Percentiles rank a stretch among this genome's conserved stretches.
These are phyloP conservation scores for Hyposmocoma kahamanoa DNA, from an alignment of 1,140 invertebrate species.

Conservation along the genomic window DNA sequence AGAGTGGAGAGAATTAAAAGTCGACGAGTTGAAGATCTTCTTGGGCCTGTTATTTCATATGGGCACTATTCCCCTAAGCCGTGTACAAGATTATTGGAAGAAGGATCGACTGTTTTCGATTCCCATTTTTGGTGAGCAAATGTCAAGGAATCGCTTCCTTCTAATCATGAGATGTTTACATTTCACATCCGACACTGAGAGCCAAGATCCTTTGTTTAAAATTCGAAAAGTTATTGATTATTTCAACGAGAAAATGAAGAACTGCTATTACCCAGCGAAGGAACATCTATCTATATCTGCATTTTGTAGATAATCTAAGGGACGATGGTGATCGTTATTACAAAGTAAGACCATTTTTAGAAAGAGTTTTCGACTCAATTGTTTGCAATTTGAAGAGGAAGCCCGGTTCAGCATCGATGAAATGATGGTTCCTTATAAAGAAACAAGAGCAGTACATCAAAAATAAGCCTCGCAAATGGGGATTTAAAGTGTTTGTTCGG, in stretches of 20 bases:
- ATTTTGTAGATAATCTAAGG: too few species aligned
- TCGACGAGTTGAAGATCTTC: constrained; percentile 31
- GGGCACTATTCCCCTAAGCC: constrained; percentile 31
- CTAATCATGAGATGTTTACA: constrained; percentile 36
- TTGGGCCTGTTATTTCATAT: constrained; percentile 41
- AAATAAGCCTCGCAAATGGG: too few species aligned
- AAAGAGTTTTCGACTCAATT: too few species aligned
- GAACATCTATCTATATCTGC: too few species aligned
- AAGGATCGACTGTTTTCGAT: constrained; percentile 30
- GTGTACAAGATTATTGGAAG: constrained; percentile 43
- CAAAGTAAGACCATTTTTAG: too few species aligned
- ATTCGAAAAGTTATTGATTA: constrained; percentile 19
- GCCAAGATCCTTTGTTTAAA: constrained; percentile 22
- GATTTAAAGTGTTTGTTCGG: too few species aligned
- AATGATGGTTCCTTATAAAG: too few species aligned
- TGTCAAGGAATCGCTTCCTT: constrained; percentile 39
- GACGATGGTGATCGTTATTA: too few species aligned
- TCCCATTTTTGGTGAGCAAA: constrained; percentile 26
- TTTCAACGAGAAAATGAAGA: constrained; percentile 36
- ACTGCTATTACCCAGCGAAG: too few species aligned
- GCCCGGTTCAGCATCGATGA: too few species aligned
- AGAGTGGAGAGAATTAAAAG: constrained; percentile 26
- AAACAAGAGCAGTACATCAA: too few species aligned
- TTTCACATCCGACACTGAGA: constrained; percentile 19
- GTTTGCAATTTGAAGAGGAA: too few species aligned